Conservation (phyloP, 2,797 vertebrate genomes). For the Mionectes olivaceus region DNA sequence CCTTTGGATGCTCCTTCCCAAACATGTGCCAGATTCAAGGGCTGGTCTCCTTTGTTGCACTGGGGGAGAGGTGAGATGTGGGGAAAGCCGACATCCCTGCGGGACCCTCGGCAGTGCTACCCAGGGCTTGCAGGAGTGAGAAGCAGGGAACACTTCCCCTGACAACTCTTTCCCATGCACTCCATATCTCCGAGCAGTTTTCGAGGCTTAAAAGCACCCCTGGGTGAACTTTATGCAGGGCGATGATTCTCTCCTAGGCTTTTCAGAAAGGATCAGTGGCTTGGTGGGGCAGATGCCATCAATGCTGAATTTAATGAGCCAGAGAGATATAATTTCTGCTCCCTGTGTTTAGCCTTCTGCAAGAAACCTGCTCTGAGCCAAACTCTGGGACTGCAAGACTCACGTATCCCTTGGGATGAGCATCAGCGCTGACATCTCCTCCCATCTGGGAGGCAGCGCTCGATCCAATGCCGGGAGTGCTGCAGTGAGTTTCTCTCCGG, state of each 20-base stretch:
- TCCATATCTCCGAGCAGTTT: not conserved
- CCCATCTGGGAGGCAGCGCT: rapidly evolving
- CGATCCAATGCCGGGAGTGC: rapidly evolving
- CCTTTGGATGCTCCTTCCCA: not conserved
- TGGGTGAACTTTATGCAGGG: not conserved
- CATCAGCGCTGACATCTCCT: not conserved
- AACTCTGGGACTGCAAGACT: not conserved
- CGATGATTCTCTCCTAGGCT: not conserved
- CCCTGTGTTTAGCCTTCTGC: not conserved
- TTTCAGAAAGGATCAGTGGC: not conserved
- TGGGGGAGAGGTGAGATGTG: not conserved
- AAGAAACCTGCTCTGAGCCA: not conserved
- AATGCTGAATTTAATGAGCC: not conserved
- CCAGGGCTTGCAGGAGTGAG: not conserved
- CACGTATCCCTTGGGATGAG: not conserved
- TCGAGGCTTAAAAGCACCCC: not conserved
- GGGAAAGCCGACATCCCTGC: not conserved
- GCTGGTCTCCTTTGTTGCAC: not conserved
- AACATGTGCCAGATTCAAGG: not conserved
- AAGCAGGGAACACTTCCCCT: not conserved
- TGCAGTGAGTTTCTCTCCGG: not conserved
- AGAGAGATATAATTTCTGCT: not conserved
- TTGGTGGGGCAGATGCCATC: not conserved
- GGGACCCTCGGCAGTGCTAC: not conserved
- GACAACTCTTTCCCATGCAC: not conserved